Percentiles rank a stretch among this genome's conserved stretches.
Evolutionary conservation across 1,140 invertebrate species (phyloP).

Genomic region (Caerostris extrusa): DNA sequence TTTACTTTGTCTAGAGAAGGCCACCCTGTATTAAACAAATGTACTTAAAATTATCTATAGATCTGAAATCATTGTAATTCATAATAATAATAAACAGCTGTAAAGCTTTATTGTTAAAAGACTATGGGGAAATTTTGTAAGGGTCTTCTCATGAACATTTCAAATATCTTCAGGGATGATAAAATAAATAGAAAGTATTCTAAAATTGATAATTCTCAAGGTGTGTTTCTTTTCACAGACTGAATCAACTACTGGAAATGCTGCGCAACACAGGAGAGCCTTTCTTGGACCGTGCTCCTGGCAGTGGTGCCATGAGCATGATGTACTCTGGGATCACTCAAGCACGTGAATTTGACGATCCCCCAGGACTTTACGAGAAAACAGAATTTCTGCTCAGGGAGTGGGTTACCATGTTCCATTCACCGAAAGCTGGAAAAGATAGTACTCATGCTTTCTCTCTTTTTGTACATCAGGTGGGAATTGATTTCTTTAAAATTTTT

Average conservation of each 20-base stretch:
- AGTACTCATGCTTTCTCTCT: constrained; percentile 95
- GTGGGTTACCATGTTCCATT: constrained; percentile 96
- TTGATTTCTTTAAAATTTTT: neutral
- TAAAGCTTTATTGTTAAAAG: too few relatives aligned
- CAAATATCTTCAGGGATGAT: too few relatives aligned
- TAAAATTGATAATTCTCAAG: too few relatives aligned
- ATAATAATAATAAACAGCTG: too few relatives aligned
- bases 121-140: too few relatives aligned
- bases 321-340: constrained; percentile 94
- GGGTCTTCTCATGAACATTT: too few relatives aligned
- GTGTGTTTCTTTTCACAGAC: constrained; percentile 80
- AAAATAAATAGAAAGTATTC: too few relatives aligned
- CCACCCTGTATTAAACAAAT: too few relatives aligned
- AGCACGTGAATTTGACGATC: constrained; percentile 95
- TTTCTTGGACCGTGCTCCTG: constrained; percentile 87
- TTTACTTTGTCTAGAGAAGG: too few relatives aligned
- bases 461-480: constrained; percentile 90
- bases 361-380: constrained; percentile 95
- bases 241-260: constrained; percentile 88
- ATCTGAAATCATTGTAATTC: too few relatives aligned
- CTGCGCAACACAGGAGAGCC: constrained; percentile 85
- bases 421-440: constrained; percentile 89
- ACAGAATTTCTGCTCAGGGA: constrained; percentile 96
- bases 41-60: too few relatives aligned
- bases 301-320: constrained; percentile 90